phyloP scores from a whole-genome alignment of 23 tunicate species.

The Ascidia mentula region DNA sequence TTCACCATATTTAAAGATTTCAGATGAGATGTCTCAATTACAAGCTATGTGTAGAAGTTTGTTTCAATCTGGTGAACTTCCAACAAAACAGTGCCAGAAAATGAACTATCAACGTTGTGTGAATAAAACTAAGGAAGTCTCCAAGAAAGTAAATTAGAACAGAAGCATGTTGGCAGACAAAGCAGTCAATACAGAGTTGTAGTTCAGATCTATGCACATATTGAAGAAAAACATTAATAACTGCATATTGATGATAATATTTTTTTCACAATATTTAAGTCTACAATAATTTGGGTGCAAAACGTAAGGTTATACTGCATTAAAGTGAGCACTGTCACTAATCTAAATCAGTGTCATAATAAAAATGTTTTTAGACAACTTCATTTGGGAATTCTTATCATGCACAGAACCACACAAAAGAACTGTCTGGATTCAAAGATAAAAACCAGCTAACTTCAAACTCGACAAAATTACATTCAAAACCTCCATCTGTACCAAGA shows the following conservation, averaged over 20 bases:
- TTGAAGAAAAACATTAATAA: not conserved
- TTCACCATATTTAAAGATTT: not conserved
- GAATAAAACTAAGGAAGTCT: not conserved
- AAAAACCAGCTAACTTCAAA: conserved; percentile 16
- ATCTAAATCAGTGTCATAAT: no score
- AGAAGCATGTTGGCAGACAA: not conserved
- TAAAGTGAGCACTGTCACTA: no score
- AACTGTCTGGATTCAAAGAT: not conserved
- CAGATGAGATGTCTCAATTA: not conserved
- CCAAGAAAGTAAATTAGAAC: not conserved
- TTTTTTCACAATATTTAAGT: no score
- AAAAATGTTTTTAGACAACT: no score
- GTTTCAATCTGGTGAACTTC: conserved; percentile 51
- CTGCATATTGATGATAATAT: not conserved
- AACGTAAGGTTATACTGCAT: no score
- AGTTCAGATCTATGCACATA: not conserved
- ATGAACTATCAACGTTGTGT: not conserved
- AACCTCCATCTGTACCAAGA: conserved; percentile 70
- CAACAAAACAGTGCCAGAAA: conserved; percentile 47
- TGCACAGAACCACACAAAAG: not conserved
- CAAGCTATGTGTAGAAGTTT: not conserved
- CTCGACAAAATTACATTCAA: conserved; percentile 24
- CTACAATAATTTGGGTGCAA: no score
- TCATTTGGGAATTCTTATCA: not conserved
- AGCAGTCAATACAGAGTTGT: not conserved